phyloP scores from a whole-genome alignment of 1,140 invertebrate species.

The Atta texana region DNA sequence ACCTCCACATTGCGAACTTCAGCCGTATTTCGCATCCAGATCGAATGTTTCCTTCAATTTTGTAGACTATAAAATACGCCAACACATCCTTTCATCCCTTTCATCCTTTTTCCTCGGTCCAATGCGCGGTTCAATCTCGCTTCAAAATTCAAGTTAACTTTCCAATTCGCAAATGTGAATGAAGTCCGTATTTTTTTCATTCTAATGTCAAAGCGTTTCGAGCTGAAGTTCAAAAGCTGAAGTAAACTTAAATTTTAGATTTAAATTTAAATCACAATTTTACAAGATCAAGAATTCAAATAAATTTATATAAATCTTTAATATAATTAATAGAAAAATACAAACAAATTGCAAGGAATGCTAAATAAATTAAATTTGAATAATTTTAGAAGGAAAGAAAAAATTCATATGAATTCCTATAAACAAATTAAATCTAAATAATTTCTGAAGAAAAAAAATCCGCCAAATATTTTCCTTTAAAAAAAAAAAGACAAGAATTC shows the following conservation, averaged over 20 bases:
- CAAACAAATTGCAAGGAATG: not conserved
- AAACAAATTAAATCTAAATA: not conserved
- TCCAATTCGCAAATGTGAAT: not conserved
- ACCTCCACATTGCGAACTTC: slow-evolving; percentile 9
- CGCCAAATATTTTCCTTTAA: not conserved
- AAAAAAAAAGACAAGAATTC: not conserved
- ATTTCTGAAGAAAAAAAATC: not conserved
- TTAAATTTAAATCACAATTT: slow-evolving; percentile 13
- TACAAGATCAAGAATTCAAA: not conserved
- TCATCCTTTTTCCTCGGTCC: too few relatives aligned
- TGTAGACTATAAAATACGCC: not conserved
- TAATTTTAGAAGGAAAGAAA: not conserved
- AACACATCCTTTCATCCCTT: not conserved
- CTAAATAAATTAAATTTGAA: not conserved
- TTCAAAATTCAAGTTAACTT: not conserved
- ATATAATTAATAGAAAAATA: not conserved
- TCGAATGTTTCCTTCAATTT: slow-evolving; percentile 13
- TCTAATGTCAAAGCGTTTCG: not conserved
- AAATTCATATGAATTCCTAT: not conserved
- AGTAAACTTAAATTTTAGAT: slow-evolving; percentile 10
- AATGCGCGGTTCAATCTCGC: not conserved
- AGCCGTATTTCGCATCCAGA: not conserved
- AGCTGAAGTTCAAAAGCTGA: not conserved
- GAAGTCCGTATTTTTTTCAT: not conserved
- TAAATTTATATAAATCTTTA: not conserved